Evolutionary conservation across 92 coral and sea anemone genomes (phyloP).

Genomic region (Zoanthus sansibaricus): DNA sequence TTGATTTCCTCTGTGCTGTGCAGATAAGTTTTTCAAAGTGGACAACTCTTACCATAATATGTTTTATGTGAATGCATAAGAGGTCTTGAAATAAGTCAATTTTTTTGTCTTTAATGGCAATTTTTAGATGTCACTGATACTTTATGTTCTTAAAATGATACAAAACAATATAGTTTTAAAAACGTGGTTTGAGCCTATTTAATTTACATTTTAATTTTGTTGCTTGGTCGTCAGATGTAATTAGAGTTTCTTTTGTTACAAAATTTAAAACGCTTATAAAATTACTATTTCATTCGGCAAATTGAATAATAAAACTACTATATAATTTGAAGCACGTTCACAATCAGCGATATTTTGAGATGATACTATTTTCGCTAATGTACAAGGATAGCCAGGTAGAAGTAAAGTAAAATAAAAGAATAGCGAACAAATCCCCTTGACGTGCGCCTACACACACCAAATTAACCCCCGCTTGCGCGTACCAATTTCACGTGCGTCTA

Average conservation of each 20-base stretch:
- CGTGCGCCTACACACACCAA: no score
- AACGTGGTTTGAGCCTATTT: neutral
- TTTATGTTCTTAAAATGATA: neutral
- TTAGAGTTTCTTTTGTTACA: neutral
- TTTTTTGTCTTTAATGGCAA: neutral
- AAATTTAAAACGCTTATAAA: neutral
- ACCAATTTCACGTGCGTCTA: no score
- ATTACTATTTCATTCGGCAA: neutral
- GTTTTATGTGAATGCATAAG: neutral
- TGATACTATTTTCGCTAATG: no score
- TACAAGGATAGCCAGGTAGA: no score
- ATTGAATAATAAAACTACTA: neutral
- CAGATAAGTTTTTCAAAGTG: neutral
- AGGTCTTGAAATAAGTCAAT: neutral
- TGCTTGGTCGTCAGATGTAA: neutral
- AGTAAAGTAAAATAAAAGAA: no score
- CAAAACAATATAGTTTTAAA: neutral
- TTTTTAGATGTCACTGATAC: neutral
- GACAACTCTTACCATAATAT: neutral
- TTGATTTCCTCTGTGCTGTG: neutral
- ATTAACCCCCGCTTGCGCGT: no score
- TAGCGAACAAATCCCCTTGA: no score
- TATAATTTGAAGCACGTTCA: neutral
- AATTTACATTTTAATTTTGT: neutral
- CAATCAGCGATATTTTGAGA: neutral